Conservation (phyloP, 2,797 vertebrate species). For the Phoxinus dragarum region DNA sequence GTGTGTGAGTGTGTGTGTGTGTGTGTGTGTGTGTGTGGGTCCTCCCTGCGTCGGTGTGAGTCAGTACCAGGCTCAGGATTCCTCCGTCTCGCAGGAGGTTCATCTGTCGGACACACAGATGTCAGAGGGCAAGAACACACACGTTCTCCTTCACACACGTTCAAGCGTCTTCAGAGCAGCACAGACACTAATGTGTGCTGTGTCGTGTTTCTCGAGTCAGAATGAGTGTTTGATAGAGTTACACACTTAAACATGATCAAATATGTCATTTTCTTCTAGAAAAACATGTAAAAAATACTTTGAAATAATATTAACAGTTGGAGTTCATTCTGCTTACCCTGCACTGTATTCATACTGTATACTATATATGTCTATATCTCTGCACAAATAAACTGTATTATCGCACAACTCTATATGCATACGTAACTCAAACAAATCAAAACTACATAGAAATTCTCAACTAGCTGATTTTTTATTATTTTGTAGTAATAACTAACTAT, state of each 20-base stretch:
- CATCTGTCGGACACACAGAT: constrained; percentile 22
- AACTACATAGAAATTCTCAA: too few relatives aligned
- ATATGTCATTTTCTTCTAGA: not conserved
- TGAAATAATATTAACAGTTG: not conserved
- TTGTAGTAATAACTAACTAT: too few relatives aligned
- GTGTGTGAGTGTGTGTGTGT: too few relatives aligned
- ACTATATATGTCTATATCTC: not conserved
- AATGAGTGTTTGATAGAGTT: constrained; percentile 1
- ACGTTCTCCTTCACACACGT: constrained; percentile 33
- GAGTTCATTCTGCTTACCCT: not conserved
- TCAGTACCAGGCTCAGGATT: constrained; percentile 39
- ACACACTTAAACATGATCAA: not conserved
- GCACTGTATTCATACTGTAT: not conserved
- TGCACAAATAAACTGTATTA: not conserved
- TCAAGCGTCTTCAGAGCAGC: not conserved
- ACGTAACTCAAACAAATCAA: not conserved
- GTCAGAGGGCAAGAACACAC: constrained; percentile 21
- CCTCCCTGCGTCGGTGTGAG: not conserved
- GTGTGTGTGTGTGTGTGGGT: not conserved
- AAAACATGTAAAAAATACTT: not conserved
- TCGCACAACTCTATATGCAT: not conserved
- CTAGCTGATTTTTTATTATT: too few relatives aligned
- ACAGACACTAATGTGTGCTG: not conserved
- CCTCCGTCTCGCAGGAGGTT: constrained; percentile 4
- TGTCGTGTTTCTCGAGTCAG: not conserved